These are phyloP conservation scores for Seriola quinqueradiata DNA, from an alignment of 2,113 vertebrate species.

Conservation along the genomic window DNA sequence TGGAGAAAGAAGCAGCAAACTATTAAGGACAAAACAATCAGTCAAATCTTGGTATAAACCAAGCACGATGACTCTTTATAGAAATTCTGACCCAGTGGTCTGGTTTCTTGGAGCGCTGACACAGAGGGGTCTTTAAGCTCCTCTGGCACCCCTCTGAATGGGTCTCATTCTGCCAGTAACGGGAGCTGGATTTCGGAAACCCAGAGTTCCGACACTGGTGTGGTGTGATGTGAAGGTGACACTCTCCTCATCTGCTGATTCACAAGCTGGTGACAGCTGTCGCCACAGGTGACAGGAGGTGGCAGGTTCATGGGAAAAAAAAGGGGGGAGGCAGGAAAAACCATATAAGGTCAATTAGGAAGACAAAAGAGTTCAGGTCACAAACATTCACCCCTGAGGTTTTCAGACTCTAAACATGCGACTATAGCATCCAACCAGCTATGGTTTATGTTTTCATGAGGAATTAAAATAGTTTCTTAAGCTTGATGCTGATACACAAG, in stretches of 20 bases:
- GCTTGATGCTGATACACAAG: too few relatives aligned
- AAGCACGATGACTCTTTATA: slow-evolving; percentile 35
- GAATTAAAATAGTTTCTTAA: not conserved
- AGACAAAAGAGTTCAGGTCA: slow-evolving; percentile 5
- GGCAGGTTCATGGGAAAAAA: slow-evolving; percentile 11
- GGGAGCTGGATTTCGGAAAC: slow-evolving; percentile 48
- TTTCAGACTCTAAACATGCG: not conserved
- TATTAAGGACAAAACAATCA: slow-evolving; percentile 54
- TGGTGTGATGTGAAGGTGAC: slow-evolving; percentile 39
- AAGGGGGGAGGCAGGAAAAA: not conserved
- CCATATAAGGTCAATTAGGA: not conserved
- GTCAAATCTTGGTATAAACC: slow-evolving; percentile 30
- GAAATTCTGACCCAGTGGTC: slow-evolving; percentile 54
- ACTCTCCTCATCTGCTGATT: slow-evolving; percentile 17
- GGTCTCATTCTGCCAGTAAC: slow-evolving; percentile 51
- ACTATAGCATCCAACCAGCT: not conserved
- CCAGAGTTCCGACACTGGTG: slow-evolving; percentile 19
- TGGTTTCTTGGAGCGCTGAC: slow-evolving; percentile 33
- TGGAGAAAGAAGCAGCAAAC: slow-evolving; percentile 64
- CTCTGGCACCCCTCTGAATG: slow-evolving; percentile 41
- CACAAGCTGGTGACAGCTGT: slow-evolving; percentile 29
- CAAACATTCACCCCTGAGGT: not conserved
- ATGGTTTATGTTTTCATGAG: not conserved
- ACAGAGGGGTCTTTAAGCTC: slow-evolving; percentile 62
- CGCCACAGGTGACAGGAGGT: slow-evolving; percentile 40